Conservation (phyloP, 2,888 invertebrate species). For the Myopa testacea region DNA sequence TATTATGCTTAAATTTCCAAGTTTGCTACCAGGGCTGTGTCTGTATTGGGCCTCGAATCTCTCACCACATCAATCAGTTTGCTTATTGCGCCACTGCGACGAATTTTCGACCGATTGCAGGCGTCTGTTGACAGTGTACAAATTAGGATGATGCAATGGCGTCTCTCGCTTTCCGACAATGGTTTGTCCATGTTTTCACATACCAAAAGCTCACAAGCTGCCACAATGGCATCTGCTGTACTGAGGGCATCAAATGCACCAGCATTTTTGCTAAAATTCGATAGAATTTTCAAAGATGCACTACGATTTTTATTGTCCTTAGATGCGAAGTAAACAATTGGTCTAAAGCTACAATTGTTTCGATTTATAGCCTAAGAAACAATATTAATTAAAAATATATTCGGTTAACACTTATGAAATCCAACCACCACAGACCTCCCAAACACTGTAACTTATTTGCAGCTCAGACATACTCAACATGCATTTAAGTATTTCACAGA, state of each 20-base stretch:
- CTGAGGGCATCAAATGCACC: conserved; percentile 60
- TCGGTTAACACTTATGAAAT: not conserved
- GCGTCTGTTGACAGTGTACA: conserved; percentile 65
- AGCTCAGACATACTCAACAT: conserved; percentile 60
- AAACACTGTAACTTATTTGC: conserved; percentile 55
- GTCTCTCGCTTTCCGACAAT: conserved; percentile 60
- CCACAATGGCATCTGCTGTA: conserved; percentile 63
- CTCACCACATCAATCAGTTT: conserved; percentile 63
- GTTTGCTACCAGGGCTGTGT: conserved; percentile 59
- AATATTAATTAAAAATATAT: not conserved
- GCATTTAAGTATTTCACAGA: conserved; percentile 64
- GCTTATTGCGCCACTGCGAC: conserved; percentile 64
- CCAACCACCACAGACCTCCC: conserved; percentile 54
- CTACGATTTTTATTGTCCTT: conserved; percentile 62
- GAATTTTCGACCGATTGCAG: conserved; percentile 67
- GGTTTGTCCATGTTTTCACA: conserved; percentile 57
- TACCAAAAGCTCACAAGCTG: conserved; percentile 64
- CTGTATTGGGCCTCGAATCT: conserved; percentile 59
- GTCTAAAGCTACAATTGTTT: conserved; percentile 55
- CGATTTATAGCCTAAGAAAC: conserved; percentile 45
- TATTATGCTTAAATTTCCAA: not conserved
- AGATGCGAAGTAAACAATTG: conserved; percentile 62
- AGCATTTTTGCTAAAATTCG: conserved; percentile 64
- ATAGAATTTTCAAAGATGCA: conserved; percentile 62
- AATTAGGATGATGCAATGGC: conserved; percentile 65